phyloP scores from a whole-genome alignment of 2,797 vertebrate genomes.

The Gobionotothen gibberifrons region DNA sequence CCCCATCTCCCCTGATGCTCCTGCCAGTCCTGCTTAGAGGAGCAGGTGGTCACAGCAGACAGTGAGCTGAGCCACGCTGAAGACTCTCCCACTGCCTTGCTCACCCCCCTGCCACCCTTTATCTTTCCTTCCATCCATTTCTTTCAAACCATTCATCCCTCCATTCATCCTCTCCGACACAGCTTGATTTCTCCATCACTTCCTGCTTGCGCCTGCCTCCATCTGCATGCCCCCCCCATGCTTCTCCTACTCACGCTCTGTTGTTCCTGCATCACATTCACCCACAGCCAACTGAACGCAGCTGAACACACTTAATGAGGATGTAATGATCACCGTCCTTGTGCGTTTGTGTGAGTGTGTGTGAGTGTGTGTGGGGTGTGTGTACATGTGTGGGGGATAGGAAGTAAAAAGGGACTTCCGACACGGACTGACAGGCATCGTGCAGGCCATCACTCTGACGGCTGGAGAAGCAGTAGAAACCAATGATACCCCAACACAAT shows the following conservation, averaged over 20 bases:
- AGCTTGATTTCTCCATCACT: conserved; percentile 29
- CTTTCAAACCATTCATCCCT: conserved; percentile 30
- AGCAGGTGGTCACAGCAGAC: conserved; percentile 73
- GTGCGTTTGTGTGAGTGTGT: neutral
- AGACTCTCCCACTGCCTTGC: conserved; percentile 37
- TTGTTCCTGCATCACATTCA: conserved; percentile 34
- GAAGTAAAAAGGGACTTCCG: neutral
- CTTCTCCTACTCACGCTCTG: conserved; percentile 12
- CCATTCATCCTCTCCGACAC: neutral
- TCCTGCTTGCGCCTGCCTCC: conserved; percentile 27
- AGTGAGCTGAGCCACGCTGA: conserved; percentile 52
- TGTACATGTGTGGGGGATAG: neutral
- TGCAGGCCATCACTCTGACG: conserved; percentile 11
- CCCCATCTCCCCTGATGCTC: conserved; percentile 34
- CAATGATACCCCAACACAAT: neutral
- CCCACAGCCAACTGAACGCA: conserved; percentile 9
- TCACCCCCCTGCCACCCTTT: conserved; percentile 29
- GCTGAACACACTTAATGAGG: conserved; percentile 35
- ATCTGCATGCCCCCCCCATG: conserved; percentile 32
- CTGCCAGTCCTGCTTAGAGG: conserved; percentile 53
- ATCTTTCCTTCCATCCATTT: conserved; percentile 54
- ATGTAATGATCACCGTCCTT: conserved; percentile 21
- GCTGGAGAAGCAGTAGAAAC: conserved; percentile 7
- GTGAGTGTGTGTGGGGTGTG: neutral
- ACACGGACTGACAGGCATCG: neutral